Evolutionary conservation across 2,113 vertebrate genomes (phyloP), one percentile per base, ranked within the genome.

Genomic region (Thermophis baileyi): DNA sequence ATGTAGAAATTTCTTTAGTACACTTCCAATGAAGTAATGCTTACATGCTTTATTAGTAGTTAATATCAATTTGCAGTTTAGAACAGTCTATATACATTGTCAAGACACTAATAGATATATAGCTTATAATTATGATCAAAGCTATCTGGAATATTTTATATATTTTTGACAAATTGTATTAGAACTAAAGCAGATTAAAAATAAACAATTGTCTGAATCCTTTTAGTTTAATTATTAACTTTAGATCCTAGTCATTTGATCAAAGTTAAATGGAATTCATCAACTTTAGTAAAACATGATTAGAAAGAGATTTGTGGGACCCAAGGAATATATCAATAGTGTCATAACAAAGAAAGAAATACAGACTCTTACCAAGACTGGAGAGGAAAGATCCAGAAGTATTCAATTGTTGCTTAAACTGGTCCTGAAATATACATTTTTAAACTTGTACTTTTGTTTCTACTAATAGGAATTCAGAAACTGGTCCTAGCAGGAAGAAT

Each of bases 401-500:
- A 35, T 30, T 40, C 9, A 87, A 40, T 63, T 88, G 54, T 92
- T 47, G 22, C 2, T 40, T 46, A 49, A 88, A 44, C 25, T 10
- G 35, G 10, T 35, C 54, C 0, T 96, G 90, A 93, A 81, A 54
- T 95, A 16, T 96, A 93, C 85, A 86, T 40, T 30, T 96, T 96
- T 93, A 94, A 81, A 93, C 93, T 96, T 91, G 74, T 96, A 94
- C 20, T 92, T 96, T 92, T 97, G 81, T 96, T 97, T 97, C 96
- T 97, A 93, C 97, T 91, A 97, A 96, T 97, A 99, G 99, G 99
- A 98, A 99, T 99, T 98, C 99, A 99, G 98, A 99, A 99, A 98
- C 97, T 99, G 98, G 99, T 99, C 96, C 97, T 99, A 98, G 99
- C 99, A 14, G 99, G 99, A 97, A 98, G 99, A 98, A 99, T 99